Conservation (phyloP, 2,797 vertebrate species). For the Bradypodion ventrale region DNA sequence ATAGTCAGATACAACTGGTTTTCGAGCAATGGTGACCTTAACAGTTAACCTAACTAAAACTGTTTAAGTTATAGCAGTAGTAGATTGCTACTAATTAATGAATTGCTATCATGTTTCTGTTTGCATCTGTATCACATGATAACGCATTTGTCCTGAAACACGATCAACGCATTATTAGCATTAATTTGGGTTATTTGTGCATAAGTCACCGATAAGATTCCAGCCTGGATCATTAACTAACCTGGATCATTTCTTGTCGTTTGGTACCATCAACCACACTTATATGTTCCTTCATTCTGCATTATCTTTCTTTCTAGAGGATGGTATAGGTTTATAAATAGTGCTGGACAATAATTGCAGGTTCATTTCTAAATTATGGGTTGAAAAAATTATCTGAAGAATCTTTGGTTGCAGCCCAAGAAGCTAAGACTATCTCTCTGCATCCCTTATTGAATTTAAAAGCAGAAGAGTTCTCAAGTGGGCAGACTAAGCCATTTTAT, state of each 20-base stretch:
- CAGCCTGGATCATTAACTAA: too few relatives aligned
- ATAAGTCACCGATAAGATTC: too few relatives aligned
- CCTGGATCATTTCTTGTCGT: conserved; percentile 25
- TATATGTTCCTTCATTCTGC: background rate
- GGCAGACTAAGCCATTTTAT: conserved; percentile 4
- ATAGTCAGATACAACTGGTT: too few relatives aligned
- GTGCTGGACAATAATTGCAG: background rate
- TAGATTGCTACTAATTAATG: background rate
- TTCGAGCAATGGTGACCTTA: too few relatives aligned
- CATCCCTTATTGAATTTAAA: conserved; percentile 9
- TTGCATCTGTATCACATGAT: too few relatives aligned
- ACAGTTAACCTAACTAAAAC: too few relatives aligned
- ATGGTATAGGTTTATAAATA: background rate
- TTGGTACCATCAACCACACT: background rate
- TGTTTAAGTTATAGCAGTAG: too few relatives aligned
- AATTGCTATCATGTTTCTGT: too few relatives aligned
- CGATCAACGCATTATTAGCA: too few relatives aligned
- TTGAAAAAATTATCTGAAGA: conserved; percentile 4
- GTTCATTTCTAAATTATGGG: background rate
- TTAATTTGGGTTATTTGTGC: too few relatives aligned
- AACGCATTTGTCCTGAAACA: too few relatives aligned
- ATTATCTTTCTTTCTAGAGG: background rate
- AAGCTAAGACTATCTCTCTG: background rate
- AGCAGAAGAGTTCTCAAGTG: background rate
- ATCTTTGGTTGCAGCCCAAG: background rate